Conservation (phyloP, 2,113 vertebrate species). For the Aspiorhynchus laticeps region DNA sequence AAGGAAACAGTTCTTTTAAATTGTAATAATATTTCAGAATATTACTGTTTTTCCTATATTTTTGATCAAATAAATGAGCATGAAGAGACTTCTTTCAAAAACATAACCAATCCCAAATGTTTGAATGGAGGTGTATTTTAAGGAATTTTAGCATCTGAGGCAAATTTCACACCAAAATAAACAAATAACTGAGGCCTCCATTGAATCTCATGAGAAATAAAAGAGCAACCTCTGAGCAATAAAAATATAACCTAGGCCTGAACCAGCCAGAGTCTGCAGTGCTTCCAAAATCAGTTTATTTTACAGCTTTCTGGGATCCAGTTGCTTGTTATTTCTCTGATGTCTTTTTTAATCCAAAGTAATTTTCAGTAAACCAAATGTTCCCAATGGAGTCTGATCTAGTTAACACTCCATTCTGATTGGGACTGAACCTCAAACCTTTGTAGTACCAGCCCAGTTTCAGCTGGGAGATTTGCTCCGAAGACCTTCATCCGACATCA, state of each 20-base stretch:
- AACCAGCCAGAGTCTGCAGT: too few species aligned
- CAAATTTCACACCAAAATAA: neutral
- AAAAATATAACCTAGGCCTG: too few species aligned
- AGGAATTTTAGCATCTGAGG: neutral
- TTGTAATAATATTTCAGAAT: neutral
- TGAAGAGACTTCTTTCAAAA: neutral
- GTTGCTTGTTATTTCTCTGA: neutral
- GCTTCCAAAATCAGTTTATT: neutral
- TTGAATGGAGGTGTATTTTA: neutral
- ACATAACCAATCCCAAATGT: neutral
- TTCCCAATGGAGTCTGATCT: neutral
- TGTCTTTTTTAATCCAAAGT: neutral
- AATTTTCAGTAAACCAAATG: neutral
- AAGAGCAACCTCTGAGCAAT: too few species aligned
- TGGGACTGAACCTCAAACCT: neutral
- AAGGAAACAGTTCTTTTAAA: neutral
- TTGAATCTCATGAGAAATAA: neutral
- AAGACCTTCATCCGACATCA: conserved; percentile 60
- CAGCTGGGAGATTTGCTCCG: neutral
- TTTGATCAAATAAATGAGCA: neutral
- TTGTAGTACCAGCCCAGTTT: neutral
- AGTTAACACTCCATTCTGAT: neutral
- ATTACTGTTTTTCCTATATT: neutral
- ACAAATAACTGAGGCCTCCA: neutral
- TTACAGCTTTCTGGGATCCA: neutral